These are phyloP conservation scores for Lysandra bellargus DNA, from an alignment of 2,888 invertebrate species.

Conservation along the genomic window DNA sequence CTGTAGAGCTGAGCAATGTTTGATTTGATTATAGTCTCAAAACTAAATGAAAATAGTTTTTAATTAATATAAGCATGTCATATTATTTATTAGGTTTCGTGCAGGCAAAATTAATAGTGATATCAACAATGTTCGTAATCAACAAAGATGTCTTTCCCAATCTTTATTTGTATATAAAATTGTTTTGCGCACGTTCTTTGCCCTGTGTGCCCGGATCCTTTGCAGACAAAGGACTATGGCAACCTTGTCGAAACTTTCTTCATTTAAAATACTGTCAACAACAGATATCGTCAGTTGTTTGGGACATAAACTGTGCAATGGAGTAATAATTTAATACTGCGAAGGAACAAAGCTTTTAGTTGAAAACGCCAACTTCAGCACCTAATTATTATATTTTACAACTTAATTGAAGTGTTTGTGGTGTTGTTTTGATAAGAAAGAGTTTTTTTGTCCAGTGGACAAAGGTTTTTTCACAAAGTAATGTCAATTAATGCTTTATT, in stretches of 20 bases:
- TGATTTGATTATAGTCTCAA: too few relatives aligned
- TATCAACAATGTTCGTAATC: too few relatives aligned
- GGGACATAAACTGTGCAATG: conserved; percentile 28
- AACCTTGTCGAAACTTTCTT: conserved; percentile 40
- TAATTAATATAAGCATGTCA: too few relatives aligned
- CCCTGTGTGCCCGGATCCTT: conserved; percentile 40
- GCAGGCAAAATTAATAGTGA: too few relatives aligned
- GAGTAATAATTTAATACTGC: conserved; percentile 26
- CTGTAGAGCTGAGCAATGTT: too few relatives aligned
- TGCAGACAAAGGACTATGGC: conserved; percentile 38
- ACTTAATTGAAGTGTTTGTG: not conserved
- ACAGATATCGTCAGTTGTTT: conserved; percentile 33
- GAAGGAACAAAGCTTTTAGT: conserved; percentile 12
- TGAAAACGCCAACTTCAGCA: not conserved
- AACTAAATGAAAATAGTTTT: too few relatives aligned
- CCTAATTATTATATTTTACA: conserved; percentile 4
- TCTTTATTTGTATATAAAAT: not conserved
- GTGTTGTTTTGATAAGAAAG: not conserved
- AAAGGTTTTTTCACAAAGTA: not conserved
- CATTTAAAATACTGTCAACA: conserved; percentile 37
- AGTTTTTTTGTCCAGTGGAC: not conserved
- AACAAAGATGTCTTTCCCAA: not conserved
- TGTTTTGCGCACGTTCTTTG: conserved; percentile 36
- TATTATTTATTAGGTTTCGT: too few relatives aligned
- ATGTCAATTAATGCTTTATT: too few relatives aligned